Percentiles rank a stretch among this genome's conserved stretches.
Evolutionary conservation across 2,797 vertebrate species (phyloP).

Genomic region (Champsocephalus esox): DNA sequence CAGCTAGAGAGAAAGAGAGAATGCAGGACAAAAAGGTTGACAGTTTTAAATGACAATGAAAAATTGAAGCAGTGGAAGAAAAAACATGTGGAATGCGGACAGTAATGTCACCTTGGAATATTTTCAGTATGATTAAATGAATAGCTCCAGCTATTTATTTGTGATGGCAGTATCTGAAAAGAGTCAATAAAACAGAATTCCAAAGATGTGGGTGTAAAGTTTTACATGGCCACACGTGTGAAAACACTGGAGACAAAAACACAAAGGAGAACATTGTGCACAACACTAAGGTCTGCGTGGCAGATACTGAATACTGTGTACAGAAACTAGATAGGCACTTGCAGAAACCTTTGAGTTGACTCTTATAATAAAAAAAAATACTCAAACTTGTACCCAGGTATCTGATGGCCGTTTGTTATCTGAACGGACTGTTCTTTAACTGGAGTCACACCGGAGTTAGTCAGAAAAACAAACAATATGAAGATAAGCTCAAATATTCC

Average conservation of each 20-base stretch:
- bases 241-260: slow-evolving; percentile 2
- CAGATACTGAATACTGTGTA: not conserved
- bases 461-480: slow-evolving; percentile 30
- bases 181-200: slow-evolving; percentile 55
- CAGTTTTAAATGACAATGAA: slow-evolving; percentile 84
- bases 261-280: not conserved
- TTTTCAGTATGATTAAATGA: slow-evolving; percentile 78
- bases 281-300: not conserved
- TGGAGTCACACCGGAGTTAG: slow-evolving; percentile 7
- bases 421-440: slow-evolving; percentile 1
- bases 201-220: slow-evolving; percentile 24
- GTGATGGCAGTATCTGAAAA: slow-evolving; percentile 68
- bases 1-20: slow-evolving; percentile 52
- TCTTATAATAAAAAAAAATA: not conserved
- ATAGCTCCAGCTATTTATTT: slow-evolving; percentile 53
- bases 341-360: not conserved
- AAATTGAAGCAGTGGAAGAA: slow-evolving; percentile 73
- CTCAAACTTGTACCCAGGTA: slow-evolving; percentile 20
- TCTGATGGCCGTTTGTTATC: slow-evolving; percentile 32
- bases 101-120: slow-evolving; percentile 85
- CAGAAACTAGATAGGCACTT: slow-evolving; percentile 2
- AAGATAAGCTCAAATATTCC: slow-evolving; percentile 43
- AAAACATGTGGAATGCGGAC: slow-evolving; percentile 71
- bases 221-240: slow-evolving; percentile 10
- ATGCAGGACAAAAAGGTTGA: slow-evolving; percentile 72